These are phyloP conservation scores for Miltochrista miniata DNA, from an alignment of 2,888 invertebrate genomes.

Conservation along the genomic window DNA sequence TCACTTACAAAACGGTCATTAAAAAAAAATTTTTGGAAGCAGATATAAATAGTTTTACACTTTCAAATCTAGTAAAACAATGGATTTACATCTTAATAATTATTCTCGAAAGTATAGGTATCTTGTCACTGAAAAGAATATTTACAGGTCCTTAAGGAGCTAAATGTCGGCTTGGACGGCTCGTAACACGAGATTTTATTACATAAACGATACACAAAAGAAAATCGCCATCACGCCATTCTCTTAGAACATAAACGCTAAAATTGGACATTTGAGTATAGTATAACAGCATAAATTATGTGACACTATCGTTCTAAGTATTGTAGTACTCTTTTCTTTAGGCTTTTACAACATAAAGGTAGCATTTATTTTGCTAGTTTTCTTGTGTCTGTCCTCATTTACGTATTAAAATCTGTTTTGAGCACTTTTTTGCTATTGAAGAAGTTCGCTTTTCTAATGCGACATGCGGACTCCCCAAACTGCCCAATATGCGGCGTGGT, in stretches of 20 bases:
- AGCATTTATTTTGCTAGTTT: no score
- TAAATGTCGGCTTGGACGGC: slow-evolving; percentile 48
- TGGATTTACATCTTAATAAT: slow-evolving; percentile 60
- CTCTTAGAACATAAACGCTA: slow-evolving; percentile 56
- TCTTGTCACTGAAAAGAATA: slow-evolving; percentile 67
- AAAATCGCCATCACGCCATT: slow-evolving; percentile 51
- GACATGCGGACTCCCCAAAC: no score
- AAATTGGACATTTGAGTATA: slow-evolving; percentile 45
- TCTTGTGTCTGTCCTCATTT: no score
- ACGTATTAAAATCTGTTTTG: no score
- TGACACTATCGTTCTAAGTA: slow-evolving; percentile 15
- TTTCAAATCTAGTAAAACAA: slow-evolving; percentile 65
- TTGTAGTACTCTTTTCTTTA: not conserved
- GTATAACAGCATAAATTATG: slow-evolving; percentile 31
- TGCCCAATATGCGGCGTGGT: no score
- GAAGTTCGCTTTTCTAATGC: no score
- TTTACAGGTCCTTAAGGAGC: slow-evolving; percentile 70
- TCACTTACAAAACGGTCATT: no score
- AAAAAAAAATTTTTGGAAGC: no score
- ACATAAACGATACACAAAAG: slow-evolving; percentile 64
- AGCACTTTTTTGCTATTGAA: no score
- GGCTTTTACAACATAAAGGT: no score
- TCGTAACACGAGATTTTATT: slow-evolving; percentile 73
- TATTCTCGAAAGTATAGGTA: slow-evolving; percentile 57
- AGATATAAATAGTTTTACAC: slow-evolving; percentile 23